Conservation (phyloP, 2,113 vertebrate genomes). For the Brienomyrus brachyistius region DNA sequence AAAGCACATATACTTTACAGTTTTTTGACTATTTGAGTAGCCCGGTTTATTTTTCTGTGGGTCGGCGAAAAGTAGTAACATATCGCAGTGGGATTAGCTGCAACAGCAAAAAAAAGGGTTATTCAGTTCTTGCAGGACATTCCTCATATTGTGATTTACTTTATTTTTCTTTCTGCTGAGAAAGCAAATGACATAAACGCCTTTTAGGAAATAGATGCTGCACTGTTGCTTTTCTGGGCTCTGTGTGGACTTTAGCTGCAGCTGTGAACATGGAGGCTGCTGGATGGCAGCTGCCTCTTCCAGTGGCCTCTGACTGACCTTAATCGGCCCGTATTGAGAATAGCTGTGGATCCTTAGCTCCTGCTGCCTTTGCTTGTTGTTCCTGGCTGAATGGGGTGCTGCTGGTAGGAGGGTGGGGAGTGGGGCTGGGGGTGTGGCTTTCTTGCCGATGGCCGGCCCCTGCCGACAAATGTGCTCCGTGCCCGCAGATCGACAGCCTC, state of each 20-base stretch:
- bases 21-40: neutral
- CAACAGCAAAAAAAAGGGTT: neutral
- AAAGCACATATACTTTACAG: neutral
- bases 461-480: neutral
- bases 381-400: conserved; percentile 24
- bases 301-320: neutral
- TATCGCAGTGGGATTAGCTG: neutral
- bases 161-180: conserved; percentile 17
- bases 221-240: neutral
- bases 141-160: conserved; percentile 38
- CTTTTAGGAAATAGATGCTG: conserved; percentile 27
- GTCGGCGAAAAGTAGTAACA: neutral
- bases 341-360: conserved; percentile 30
- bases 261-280: conserved; percentile 19
- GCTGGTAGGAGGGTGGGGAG: neutral
- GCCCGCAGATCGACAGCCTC: conserved; percentile 81
- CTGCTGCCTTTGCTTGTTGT: conserved; percentile 28
- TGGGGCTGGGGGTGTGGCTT: neutral
- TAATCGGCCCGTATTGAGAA: neutral
- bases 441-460: neutral
- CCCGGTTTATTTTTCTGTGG: neutral
- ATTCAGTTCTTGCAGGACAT: conserved; percentile 39
- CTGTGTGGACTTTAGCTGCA: neutral
- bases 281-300: conserved; percentile 20
- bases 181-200: conserved; percentile 34